Base-by-base conservation (phyloP, 2,797 vertebrate genomes). In the Simalia tracyae region DNA sequence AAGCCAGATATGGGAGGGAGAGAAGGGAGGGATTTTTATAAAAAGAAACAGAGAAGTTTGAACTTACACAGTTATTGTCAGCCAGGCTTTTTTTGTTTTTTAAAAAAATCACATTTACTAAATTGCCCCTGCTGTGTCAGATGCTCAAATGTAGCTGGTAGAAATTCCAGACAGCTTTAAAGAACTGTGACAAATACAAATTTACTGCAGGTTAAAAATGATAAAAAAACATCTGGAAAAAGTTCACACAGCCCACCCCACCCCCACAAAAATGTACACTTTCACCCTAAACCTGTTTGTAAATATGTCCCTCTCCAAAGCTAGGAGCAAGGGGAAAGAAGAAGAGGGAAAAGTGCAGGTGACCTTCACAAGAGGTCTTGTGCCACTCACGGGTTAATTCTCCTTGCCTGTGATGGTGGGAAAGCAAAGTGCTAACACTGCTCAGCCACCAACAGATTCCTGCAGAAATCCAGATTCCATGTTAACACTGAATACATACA, bases 121-220 rank as follows among this genome's bases (percentile, higher is more conserved):
- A 97, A 96, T 97, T 97, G 97, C 96, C 97, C 96, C 97, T 97
- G 97, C 96, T 96, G 96, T 97, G 97, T 97, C 96, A 97, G 96
- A 97, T 97, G 97, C 96, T 97, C 95, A 96, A 97, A 94, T 98
- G 97, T 98, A 98, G 97, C 97, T 98, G 97, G 96, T 97, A 98
- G 96, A 97, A 98, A 97, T 97, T 97, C 97, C 96, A 97, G 97
- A 98, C 97, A 97, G 97, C 97, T 96, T 96, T 96, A 97, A 96
- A 97, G 97, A 97, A 97, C 96, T 96, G 97, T 96, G 97, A 98
- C 97, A 28, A 97, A 97, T 98, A 98, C 97, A 98, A 98, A 98
- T 96, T 97, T 97, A 98, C 97, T 97, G 97, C 96, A 97, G 97
- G 96, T 97, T 97, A 93, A 97, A 98, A 98, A 97, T 97, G 97